Base-by-base conservation (phyloP, 2,888 invertebrate species). In the Agriopis leucophaearia region DNA sequence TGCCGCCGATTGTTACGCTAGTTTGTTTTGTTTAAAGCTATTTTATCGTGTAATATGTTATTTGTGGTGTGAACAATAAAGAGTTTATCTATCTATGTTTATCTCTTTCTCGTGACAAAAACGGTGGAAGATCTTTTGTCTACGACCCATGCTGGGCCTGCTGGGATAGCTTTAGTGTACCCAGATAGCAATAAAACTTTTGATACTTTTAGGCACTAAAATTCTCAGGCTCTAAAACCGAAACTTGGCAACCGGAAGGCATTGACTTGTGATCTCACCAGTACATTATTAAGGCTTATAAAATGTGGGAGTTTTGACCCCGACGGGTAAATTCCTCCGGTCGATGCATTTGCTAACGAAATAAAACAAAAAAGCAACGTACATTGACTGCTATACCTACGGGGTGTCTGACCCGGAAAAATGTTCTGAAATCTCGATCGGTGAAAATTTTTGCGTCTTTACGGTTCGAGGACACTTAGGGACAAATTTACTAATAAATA, bases 281-380 rank as follows among this genome's bases (percentile, higher is more conserved):
- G 81, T 83, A 78, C 83, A 75, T 79, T 79, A 80, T 79, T 79
- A 80, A 73, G 64, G 65, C 69, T 76, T 80, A 79, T 76, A 79
- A 78, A 78, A 72, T 80, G 81, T 79, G 83, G 80, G 84, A 81
- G 80, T 85, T 80, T 86, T 82, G 86, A 86, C 84, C 85, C 59
- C 71, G 57, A 36, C 81, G 77, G 78, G 79, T 85, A 86, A 88
- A 85, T 85, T 86, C 80, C 80, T 82, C 79, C 80, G 78, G 64
- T 73, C 64, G 66, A 76, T 75, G 73, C 76, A 76, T 81, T 79
- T 71, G 69, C 74, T 76, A 55, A 73, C 76, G 73, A 81, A 78
- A 71, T 75, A 81, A 82, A 77, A 76, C 62, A 45, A 64, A 70
- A 73, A 64, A 70, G 65, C 51, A 54, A 27, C 35, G 66, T 66